Conservation (phyloP, 2,113 vertebrate species). For the Romanogobio albipinnatus region DNA sequence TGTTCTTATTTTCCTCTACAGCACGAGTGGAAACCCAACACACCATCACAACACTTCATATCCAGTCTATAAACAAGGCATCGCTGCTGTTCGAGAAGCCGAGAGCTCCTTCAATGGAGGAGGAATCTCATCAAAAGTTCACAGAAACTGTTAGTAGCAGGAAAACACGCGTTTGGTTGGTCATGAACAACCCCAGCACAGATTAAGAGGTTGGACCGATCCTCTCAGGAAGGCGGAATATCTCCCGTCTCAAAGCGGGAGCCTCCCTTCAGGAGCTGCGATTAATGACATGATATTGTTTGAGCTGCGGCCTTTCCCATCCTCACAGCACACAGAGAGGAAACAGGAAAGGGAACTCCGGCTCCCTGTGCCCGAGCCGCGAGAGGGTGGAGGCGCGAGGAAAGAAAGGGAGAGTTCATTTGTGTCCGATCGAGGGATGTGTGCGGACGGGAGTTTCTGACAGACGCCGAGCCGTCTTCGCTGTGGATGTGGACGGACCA, state of each 20-base stretch:
- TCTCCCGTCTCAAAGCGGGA: slow-evolving; percentile 16
- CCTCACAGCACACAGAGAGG: slow-evolving; percentile 84
- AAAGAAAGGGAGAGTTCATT: slow-evolving; percentile 48
- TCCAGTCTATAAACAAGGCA: neutral
- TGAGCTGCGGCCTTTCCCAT: slow-evolving; percentile 85
- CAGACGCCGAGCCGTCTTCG: neutral
- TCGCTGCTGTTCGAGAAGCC: neutral
- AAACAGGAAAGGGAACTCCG: slow-evolving; percentile 93
- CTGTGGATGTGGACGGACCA: slow-evolving; percentile 50
- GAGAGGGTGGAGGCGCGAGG: slow-evolving; percentile 30
- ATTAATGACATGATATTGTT: slow-evolving; percentile 66
- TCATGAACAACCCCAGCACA: neutral
- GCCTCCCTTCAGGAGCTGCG: slow-evolving; percentile 50
- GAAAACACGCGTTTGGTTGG: neutral
- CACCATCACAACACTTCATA: neutral
- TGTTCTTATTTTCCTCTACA: neutral
- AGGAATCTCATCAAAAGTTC: neutral
- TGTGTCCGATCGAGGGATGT: slow-evolving; percentile 43
- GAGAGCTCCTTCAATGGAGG: neutral
- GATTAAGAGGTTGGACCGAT: neutral
- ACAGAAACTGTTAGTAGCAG: neutral
- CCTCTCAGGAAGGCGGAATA: neutral
- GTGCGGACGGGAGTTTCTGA: slow-evolving; percentile 33
- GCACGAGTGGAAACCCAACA: neutral
- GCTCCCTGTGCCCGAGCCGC: slow-evolving; percentile 83